Evolutionary conservation across 2,113 vertebrate genomes (phyloP).

Genomic region (Platichthys flesus): DNA sequence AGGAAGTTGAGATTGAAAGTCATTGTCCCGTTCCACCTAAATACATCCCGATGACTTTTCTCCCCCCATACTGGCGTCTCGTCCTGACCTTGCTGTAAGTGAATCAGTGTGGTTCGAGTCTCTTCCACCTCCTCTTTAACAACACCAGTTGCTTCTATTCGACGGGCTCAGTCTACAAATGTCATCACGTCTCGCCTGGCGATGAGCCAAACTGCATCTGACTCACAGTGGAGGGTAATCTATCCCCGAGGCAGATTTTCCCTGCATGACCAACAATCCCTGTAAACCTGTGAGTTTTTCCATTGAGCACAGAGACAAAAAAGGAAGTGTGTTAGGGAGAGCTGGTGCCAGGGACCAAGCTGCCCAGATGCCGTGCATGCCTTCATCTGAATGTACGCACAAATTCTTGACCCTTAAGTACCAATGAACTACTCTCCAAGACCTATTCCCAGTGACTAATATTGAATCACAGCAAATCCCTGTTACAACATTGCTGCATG

Average conservation of each 20-base stretch:
- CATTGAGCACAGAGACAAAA: background rate
- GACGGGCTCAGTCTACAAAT: slow-evolving; percentile 1
- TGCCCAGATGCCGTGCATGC: background rate
- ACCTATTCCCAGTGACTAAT: background rate
- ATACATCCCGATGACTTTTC: background rate
- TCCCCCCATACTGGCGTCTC: slow-evolving; percentile 6
- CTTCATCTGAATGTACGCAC: background rate
- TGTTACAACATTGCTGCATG: background rate
- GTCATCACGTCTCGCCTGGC: slow-evolving; percentile 42
- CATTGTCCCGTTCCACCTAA: slow-evolving; percentile 30
- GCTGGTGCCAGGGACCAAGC: background rate
- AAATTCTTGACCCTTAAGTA: background rate
- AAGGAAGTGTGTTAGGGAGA: slow-evolving; percentile 11
- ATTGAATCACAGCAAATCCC: background rate
- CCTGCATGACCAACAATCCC: background rate
- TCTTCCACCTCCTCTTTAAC: background rate
- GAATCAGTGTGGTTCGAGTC: background rate
- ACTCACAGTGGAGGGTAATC: slow-evolving; percentile 34
- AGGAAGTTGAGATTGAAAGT: slow-evolving; percentile 19
- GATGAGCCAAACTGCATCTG: slow-evolving; percentile 37
- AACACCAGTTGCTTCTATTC: background rate
- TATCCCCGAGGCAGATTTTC: slow-evolving; percentile 9
- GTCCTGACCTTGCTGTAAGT: background rate
- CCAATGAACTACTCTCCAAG: background rate
- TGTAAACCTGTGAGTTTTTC: slow-evolving; percentile 14